phyloP scores from a whole-genome alignment of 2,797 vertebrate species.

The Hirundo rustica region DNA sequence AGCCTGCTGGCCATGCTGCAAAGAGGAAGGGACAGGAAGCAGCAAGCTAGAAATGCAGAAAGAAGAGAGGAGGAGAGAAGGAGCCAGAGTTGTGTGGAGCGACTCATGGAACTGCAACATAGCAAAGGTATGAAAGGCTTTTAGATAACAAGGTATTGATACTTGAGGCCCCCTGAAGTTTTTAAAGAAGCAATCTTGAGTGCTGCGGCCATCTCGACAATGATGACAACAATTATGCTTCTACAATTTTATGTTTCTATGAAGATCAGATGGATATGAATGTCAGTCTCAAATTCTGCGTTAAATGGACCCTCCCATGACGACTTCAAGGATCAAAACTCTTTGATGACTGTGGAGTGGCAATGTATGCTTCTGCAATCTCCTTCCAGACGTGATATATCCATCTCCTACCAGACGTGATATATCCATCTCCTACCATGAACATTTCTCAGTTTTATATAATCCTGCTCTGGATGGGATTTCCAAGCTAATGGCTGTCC shows the following conservation, averaged over 20 bases:
- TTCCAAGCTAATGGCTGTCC: not conserved
- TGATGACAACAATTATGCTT: not conserved
- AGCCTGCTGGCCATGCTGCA: no score
- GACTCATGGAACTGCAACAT: no score
- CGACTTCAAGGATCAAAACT: not conserved
- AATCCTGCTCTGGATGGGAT: not conserved
- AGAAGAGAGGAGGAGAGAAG: no score
- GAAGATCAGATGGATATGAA: not conserved
- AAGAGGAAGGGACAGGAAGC: no score
- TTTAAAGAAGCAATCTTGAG: no score
- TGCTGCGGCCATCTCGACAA: no score
- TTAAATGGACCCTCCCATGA: no score
- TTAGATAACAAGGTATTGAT: no score
- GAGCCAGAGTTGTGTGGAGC: no score
- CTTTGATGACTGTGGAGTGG: not conserved
- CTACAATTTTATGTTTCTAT: accelerated
- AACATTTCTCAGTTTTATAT: accelerated
- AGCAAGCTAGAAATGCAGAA: no score
- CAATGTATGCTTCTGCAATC: not conserved
- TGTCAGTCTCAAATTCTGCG: not conserved
- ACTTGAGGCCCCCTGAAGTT: no score
- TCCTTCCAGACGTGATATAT: not conserved
- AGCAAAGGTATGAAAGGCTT: no score
- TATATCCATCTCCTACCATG: not conserved
- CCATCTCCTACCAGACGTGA: not conserved